Base-by-base conservation (phyloP, 30 jellyfish, hydroid and myxozoan genomes). In the Turritopsis dohrnii region DNA sequence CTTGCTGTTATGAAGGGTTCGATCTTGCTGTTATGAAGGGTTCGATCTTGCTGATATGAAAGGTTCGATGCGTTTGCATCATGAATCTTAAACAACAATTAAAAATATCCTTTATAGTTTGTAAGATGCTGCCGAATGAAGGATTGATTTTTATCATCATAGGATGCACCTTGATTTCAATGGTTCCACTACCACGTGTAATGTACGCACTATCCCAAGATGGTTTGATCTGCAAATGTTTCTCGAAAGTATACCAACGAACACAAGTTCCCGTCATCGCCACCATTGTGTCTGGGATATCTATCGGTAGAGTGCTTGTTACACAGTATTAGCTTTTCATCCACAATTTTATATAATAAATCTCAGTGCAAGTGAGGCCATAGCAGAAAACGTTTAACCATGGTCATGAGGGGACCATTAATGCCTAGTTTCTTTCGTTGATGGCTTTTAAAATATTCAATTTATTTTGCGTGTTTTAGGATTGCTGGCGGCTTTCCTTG, bases 171-270 rank as follows among this genome's bases (percentile, higher is more conserved):
- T 76, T 90, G n/a, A 84, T 82, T 25, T 90, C 97, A 18, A 28
- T 90, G 87, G 65, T 90, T 17, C 92, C 95, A 16, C 76, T 86
- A 27, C 95, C 97, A 30, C 76, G 97, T 28, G 52, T 90, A 20
- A 29, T 86, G 27, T 83, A 85, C 66, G 94, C 97, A 18, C 76
- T 90, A 91, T 65, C 97, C 1, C 77, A 79, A 28, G 97, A 90
- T 76, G 95, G 97, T 0, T 74, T 90, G 21, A 96, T 41, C 5
- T 41, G 60, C 60, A 41, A 41, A 41, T 41, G 60, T 41, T 41
- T 89, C 71, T 79, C 96, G 23, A 84, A 80, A 41, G 88, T 89
- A 1, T 21, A 76, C 28, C 22, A 52, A 27, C 66, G 75, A 69
- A 79, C 90, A 28, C 82, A 71, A 0, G 79, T 85, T 7, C 97